Evolutionary conservation across 2,113 vertebrate genomes (phyloP), one percentile per base, ranked within the genome.

Genomic region (Planiliza haematocheilus): DNA sequence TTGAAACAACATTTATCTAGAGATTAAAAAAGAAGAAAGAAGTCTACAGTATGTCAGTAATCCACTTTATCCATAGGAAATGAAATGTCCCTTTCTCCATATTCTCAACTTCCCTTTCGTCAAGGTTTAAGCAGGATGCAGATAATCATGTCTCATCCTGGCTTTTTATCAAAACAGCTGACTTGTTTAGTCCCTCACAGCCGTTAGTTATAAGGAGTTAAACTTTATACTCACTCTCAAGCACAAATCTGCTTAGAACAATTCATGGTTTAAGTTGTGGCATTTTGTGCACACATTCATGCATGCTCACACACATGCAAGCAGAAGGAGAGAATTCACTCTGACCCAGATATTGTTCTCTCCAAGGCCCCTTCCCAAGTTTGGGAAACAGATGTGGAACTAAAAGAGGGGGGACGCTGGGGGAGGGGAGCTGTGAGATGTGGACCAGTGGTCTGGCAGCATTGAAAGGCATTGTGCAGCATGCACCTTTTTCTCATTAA

Each of bases 361-460:
- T 76, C 67, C 56, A 74, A 92, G 89, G 86, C 83, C 76, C 72
- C 85, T 84, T 77, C 65, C 78, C 53, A 71, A 82, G 83, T 89
- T 87, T 72, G 84, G 60, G 85, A 91, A 91, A 76, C 88, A 91
- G 88, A 92, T 91, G 90, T 91, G 89, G 81, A 95, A 95, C 78
- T 94, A 91, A 3, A 92, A 94, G 38, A 92, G 92, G 61, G 89
- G 94, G 62, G 92, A 91, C 13, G 92, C 91, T 0, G 95, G 94
- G 92, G 96, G 94, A 71, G 49, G 90, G 87, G 76, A 74, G 57
- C 17, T 10, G 24, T 14, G 49, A 62, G 81, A 72, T 63, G 69
- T 20, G 7, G 73, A 74, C 81, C 81, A 68, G 60, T 56, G 9
- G 69, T 87, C 81, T 86, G 78, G 85, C 67, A 72, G 77, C 67